A percentile compares a stretch with the other conserved stretches of the same genome.
Evolutionary conservation across 2,113 vertebrate genomes (phyloP).

Genomic region (Paracanthobrama guichenoti): DNA sequence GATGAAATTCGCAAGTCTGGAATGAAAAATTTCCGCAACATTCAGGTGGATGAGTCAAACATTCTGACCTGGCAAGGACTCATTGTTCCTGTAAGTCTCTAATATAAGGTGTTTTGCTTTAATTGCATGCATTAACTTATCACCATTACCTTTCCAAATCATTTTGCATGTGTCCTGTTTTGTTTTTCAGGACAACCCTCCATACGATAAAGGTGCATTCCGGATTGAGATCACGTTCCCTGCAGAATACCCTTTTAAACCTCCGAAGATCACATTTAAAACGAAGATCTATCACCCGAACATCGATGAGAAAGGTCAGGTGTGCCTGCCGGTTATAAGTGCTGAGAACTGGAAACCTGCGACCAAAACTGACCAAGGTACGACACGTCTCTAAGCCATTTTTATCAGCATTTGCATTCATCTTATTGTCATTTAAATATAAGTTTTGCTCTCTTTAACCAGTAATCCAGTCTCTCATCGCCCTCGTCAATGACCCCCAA

Average conservation of each 20-base stretch:
- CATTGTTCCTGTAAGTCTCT: slow-evolving; percentile 92
- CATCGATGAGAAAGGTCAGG: slow-evolving; percentile 98
- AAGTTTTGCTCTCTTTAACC: slow-evolving; percentile 54
- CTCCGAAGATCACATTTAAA: slow-evolving; percentile 98
- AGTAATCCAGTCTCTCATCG: slow-evolving; percentile 94
- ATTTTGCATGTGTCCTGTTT: neutral
- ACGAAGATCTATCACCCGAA: slow-evolving; percentile 99
- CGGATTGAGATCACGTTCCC: slow-evolving; percentile 97
- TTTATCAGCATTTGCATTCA: neutral
- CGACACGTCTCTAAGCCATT: neutral
- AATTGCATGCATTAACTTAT: neutral
- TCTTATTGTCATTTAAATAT: neutral
- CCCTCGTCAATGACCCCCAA: slow-evolving; percentile 93
- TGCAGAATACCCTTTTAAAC: slow-evolving; percentile 97
- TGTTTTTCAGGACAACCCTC: slow-evolving; percentile 83
- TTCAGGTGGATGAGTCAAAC: slow-evolving; percentile 95
- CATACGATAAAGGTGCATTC: slow-evolving; percentile 98
- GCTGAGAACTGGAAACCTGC: slow-evolving; percentile 99
- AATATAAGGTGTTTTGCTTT: too few relatives aligned
- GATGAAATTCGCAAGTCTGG: slow-evolving; percentile 91
- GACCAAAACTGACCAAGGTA: slow-evolving; percentile 94
- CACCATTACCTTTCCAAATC: neutral
- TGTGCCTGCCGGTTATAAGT: slow-evolving; percentile 95
- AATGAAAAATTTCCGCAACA: slow-evolving; percentile 92
- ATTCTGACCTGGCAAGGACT: slow-evolving; percentile 96